These are phyloP conservation scores for Timema cristinae DNA, from an alignment of 2,888 invertebrate genomes.

Conservation along the genomic window DNA sequence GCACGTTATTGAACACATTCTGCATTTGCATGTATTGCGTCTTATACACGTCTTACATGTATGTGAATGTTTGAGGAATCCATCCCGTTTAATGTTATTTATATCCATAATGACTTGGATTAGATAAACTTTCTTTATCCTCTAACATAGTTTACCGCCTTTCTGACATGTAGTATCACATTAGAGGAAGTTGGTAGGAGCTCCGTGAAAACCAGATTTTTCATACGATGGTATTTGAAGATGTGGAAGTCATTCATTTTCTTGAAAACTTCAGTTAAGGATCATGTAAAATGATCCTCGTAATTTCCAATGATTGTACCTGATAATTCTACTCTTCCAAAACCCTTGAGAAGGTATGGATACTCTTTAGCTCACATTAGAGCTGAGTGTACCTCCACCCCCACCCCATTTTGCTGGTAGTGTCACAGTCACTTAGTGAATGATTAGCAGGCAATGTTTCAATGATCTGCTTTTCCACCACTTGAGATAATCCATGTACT, in stretches of 20 bases:
- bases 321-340: background rate
- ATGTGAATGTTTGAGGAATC: background rate
- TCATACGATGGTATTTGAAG: slow-evolving; percentile 9
- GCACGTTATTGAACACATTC: background rate
- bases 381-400: background rate
- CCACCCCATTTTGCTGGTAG: background rate
- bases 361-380: background rate
- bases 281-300: background rate
- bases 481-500: background rate
- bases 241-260: background rate
- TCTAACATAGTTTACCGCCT: background rate
- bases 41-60: background rate
- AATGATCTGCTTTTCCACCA: background rate
- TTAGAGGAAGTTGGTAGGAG: background rate
- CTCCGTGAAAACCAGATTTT: background rate
- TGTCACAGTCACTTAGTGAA: background rate
- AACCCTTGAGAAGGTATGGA: background rate
- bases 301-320: background rate
- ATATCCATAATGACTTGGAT: background rate
- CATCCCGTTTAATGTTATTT: too few relatives aligned
- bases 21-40: background rate
- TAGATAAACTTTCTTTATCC: background rate
- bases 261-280: background rate
- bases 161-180: slow-evolving; percentile 3
- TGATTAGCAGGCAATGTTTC: background rate